Conservation (phyloP, 2,113 vertebrate species). For the Ceyx melanurus region DNA sequence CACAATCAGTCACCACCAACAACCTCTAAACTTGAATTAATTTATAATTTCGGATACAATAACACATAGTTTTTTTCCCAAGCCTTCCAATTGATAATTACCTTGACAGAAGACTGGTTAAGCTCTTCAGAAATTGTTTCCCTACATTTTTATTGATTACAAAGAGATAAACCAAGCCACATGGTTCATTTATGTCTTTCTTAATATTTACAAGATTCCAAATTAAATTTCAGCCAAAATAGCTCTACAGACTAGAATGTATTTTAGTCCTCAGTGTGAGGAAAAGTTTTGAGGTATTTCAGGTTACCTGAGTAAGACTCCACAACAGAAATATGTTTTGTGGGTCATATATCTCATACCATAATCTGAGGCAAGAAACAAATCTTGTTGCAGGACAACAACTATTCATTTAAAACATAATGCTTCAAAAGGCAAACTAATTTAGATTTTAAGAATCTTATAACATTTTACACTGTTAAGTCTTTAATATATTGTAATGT, state of each 20-base stretch:
- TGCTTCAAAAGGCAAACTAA: not conserved
- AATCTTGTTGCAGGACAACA: not conserved
- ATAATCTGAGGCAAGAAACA: not conserved
- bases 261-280: not conserved
- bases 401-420: not conserved
- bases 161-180: not conserved
- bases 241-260: not conserved
- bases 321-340: not conserved
- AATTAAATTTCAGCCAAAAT: not conserved
- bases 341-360: not conserved
- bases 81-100: not conserved
- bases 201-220: not conserved
- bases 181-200: not conserved
- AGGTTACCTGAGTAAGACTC: not conserved
- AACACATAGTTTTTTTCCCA: not conserved
- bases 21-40: not conserved
- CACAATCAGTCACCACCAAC: not conserved
- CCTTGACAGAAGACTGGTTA: not conserved
- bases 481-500: not conserved
- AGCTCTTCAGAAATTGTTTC: not conserved
- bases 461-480: not conserved
- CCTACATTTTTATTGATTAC: not conserved
- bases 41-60: not conserved
- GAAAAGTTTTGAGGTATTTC: not conserved
- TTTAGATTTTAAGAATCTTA: not conserved